These are phyloP conservation scores for Stenopsyche tienmushanensis DNA, from an alignment of 1,140 invertebrate genomes.

Conservation along the genomic window DNA sequence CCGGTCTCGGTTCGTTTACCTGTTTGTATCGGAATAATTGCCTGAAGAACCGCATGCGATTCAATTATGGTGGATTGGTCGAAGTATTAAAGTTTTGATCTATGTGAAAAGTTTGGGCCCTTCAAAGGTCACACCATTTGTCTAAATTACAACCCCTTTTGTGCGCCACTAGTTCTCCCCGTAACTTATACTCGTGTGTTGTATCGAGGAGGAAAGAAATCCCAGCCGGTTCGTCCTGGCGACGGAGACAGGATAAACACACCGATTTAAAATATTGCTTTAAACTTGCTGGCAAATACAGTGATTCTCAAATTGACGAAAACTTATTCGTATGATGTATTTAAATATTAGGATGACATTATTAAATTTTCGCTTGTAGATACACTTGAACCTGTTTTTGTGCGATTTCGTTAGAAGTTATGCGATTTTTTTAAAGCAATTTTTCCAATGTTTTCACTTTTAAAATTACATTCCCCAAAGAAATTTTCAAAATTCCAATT, in stretches of 20 bases:
- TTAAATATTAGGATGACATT: too few relatives aligned
- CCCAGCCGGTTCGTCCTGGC: too few relatives aligned
- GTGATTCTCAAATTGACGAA: too few relatives aligned
- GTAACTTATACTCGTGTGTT: neutral
- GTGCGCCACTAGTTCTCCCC: neutral
- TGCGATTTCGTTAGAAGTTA: too few relatives aligned
- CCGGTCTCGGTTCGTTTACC: neutral
- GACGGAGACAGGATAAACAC: neutral
- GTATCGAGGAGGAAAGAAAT: too few relatives aligned
- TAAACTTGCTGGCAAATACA: neutral
- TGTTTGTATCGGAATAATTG: neutral
- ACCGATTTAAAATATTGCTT: neutral
- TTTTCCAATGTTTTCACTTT: too few relatives aligned
- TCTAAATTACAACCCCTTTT: conserved; percentile 11
- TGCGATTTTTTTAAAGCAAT: too few relatives aligned
- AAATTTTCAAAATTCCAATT: too few relatives aligned
- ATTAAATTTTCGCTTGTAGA: too few relatives aligned
- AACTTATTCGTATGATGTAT: too few relatives aligned
- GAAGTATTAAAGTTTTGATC: conserved; percentile 18
- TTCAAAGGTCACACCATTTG: conserved; percentile 17
- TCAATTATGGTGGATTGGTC: conserved; percentile 3
- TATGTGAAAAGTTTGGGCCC: conserved; percentile 9
- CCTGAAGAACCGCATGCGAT: conserved; percentile 4
- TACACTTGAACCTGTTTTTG: too few relatives aligned
- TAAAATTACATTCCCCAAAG: too few relatives aligned